Evolutionary conservation across 2,888 invertebrate genomes (phyloP).

Genomic region (Drosophila yooni): DNA sequence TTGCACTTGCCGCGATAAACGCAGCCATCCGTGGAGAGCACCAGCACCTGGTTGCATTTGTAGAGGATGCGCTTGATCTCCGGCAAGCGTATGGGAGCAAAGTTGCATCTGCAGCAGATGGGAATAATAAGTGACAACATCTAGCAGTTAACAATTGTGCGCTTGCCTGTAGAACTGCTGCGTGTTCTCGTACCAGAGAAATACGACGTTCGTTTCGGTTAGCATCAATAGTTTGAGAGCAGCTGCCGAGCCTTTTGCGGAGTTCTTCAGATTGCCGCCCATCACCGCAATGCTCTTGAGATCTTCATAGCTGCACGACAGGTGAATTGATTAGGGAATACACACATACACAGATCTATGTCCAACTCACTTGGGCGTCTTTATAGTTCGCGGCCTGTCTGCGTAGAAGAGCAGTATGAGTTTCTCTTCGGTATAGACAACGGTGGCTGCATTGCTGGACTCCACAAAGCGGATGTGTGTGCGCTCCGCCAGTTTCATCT

Average conservation of each 20-base stretch:
- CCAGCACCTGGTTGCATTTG: conserved; percentile 80
- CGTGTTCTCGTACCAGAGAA: conserved; percentile 84
- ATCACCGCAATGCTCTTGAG: conserved; percentile 80
- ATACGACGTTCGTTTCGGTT: conserved; percentile 82
- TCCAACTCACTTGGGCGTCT: conserved; percentile 81
- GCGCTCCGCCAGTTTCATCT: conserved; percentile 75
- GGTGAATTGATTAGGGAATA: background rate
- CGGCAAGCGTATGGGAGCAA: conserved; percentile 76
- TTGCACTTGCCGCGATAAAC: conserved; percentile 83
- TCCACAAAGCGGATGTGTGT: conserved; percentile 79
- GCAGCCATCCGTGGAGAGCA: conserved; percentile 81
- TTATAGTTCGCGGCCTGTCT: conserved; percentile 77
- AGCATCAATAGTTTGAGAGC: conserved; percentile 81
- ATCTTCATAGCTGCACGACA: conserved; percentile 73
- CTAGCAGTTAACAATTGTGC: background rate
- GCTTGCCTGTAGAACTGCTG: conserved; percentile 83
- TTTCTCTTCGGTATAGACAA: conserved; percentile 75
- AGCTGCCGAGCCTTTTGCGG: conserved; percentile 76
- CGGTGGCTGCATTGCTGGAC: conserved; percentile 84
- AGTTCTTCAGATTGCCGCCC: conserved; percentile 76
- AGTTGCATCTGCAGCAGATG: conserved; percentile 72
- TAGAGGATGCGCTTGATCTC: conserved; percentile 82
- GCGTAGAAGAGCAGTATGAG: conserved; percentile 80
- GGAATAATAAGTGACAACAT: background rate
- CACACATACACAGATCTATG: too few relatives aligned